Conservation (phyloP, 2,797 vertebrate species). For the Benthosema pterotum region DNA sequence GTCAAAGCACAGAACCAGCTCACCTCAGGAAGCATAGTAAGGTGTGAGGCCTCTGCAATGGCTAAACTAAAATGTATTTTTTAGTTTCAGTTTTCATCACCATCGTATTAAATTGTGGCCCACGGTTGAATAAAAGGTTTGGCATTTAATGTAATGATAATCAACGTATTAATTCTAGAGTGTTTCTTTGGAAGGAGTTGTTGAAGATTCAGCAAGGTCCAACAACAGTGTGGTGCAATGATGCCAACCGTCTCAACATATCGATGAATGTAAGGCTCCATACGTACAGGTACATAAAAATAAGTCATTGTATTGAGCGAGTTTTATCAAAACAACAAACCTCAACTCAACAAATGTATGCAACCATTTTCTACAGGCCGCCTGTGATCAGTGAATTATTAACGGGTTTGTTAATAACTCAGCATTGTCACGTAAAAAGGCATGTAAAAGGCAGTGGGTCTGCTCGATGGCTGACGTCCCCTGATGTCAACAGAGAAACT, state of each 20-base stretch:
- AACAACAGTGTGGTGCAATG: slow-evolving; percentile 23
- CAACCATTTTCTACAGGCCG: background rate
- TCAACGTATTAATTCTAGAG: slow-evolving; percentile 23
- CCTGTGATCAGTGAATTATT: background rate
- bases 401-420: slow-evolving; percentile 5
- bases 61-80: background rate
- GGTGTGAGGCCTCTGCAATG: background rate
- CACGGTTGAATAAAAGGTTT: slow-evolving; percentile 47
- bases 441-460: slow-evolving; percentile 36
- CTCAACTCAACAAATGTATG: slow-evolving; percentile 4
- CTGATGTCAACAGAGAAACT: slow-evolving; percentile 84
- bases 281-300: slow-evolving; percentile 25
- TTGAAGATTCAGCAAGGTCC: slow-evolving; percentile 13
- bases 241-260: slow-evolving; percentile 31
- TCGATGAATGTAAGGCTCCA: slow-evolving; percentile 65
- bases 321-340: slow-evolving; percentile 8
- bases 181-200: slow-evolving; percentile 25
- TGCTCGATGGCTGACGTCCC: slow-evolving; percentile 16
- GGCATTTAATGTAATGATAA: slow-evolving; percentile 53
- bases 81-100: slow-evolving; percentile 22
- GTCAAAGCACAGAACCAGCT: too few relatives aligned
- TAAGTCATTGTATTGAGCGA: slow-evolving; percentile 9
- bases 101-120: slow-evolving; percentile 28
- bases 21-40: too few relatives aligned
- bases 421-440: slow-evolving; percentile 48